Percentiles rank a stretch among this genome's conserved stretches.
Evolutionary conservation across 2,797 vertebrate genomes (phyloP).

Genomic region (Lophotriccus pileatus): DNA sequence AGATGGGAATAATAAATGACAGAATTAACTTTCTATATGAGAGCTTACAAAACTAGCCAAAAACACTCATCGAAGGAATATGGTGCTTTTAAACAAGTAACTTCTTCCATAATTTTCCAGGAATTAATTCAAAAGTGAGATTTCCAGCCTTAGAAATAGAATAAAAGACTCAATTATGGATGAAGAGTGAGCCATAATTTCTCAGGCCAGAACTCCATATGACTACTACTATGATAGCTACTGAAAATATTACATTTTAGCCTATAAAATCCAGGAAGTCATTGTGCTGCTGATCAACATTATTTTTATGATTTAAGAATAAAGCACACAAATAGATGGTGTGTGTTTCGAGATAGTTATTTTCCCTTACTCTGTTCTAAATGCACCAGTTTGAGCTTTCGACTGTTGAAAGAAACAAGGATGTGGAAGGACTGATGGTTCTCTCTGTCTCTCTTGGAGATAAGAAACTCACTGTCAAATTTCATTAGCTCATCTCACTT

Average conservation of each 20-base stretch:
- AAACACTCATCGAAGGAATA: not conserved
- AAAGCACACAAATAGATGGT: not conserved
- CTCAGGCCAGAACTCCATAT: not conserved
- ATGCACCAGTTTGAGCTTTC: not conserved
- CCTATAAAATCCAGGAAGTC: not conserved
- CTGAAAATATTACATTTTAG: not conserved
- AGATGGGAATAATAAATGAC: not conserved
- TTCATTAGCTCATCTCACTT: constrained; percentile 54
- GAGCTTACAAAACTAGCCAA: not conserved
- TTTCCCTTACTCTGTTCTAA: not conserved
- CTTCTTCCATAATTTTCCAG: not conserved
- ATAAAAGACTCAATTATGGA: not conserved
- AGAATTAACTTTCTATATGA: not conserved
- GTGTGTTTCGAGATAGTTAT: not conserved
- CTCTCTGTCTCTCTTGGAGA: not conserved
- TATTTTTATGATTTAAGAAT: not conserved
- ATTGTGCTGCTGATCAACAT: not conserved
- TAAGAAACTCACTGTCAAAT: constrained; percentile 45
- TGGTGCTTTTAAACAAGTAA: not conserved
- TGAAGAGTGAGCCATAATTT: not conserved
- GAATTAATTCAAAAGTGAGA: not conserved
- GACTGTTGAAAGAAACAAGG: not conserved
- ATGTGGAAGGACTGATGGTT: not conserved
- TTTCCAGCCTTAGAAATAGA: not conserved
- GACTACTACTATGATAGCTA: not conserved